Conservation (phyloP, 2,797 vertebrate genomes). For the Knipowitschia caucasica region DNA sequence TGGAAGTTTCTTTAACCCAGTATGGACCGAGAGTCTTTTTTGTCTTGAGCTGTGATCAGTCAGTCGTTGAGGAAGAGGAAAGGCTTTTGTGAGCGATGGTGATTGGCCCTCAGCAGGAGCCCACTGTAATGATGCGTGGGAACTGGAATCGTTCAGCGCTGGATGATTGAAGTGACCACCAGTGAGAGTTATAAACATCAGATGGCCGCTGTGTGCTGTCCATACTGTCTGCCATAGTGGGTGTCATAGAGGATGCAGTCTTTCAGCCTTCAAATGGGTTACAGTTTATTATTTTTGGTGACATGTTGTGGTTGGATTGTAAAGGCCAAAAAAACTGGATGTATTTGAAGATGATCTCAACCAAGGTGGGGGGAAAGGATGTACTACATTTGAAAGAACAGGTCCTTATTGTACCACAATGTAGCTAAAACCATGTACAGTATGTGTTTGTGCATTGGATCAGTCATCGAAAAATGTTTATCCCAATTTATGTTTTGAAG, state of each 20-base stretch:
- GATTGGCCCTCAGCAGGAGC: slow-evolving; percentile 49
- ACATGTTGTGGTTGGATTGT: neutral
- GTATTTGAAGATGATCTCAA: no score
- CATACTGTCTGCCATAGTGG: neutral
- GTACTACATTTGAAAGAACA: no score
- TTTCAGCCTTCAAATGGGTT: neutral
- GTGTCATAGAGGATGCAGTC: neutral
- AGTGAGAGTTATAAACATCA: neutral
- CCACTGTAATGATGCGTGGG: slow-evolving; percentile 21
- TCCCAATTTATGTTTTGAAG: no score
- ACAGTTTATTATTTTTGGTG: neutral
- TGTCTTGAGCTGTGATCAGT: slow-evolving; percentile 59
- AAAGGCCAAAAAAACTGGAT: no score
- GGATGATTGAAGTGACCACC: slow-evolving; percentile 8
- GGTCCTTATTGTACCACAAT: no score
- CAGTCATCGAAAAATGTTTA: no score
- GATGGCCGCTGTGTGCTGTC: neutral
- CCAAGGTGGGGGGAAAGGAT: no score
- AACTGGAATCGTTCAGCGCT: neutral
- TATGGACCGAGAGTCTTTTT: slow-evolving; percentile 52
- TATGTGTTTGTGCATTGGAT: no score
- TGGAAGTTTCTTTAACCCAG: slow-evolving; percentile 78
- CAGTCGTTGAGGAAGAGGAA: slow-evolving; percentile 51
- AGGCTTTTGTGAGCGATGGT: slow-evolving; percentile 39
- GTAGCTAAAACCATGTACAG: no score